Evolutionary conservation across 35 echinoderm and acorn worm genomes (phyloP), one percentile per base, ranked within the genome.

Genomic region (Chiridota heheva): DNA sequence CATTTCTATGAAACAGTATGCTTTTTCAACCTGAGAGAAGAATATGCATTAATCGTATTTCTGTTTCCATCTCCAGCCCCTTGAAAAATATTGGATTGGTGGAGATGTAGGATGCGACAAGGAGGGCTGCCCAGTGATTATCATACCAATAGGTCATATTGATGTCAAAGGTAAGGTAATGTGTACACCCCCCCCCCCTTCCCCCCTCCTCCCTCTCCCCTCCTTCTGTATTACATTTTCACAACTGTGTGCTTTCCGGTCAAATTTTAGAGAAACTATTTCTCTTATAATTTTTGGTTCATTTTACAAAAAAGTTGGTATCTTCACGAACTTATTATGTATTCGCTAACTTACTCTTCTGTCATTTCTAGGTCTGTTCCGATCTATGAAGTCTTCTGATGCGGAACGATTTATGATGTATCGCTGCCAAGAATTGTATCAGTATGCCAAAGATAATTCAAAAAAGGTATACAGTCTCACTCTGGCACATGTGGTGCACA

Each of bases 371-470:
- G 70, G 70, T 7, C 31, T 74, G 2, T 51, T 74, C 36, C 56
- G 56, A 20, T 74, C 70, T 13, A 17, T 74, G 43, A 74, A 74
- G 18, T 74, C 70, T 2, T 51, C 43, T 51, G 70, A 74, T 51
- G 25, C 43, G 36, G 70, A 74, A 31, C 47, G 56, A 20, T 42
- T 74, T 4, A 32, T 26, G 28, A 74, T 51, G 6, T 27, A 74
- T 33, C 43, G 47, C 10, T 51, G 47, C 24, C 43, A 74, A 51
- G 26, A 15, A 0, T 51, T 74, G 70, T 74, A 74, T 33, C 15
- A 33, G 16, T 51, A 51, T 51, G 70, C 70, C 20, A 74, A 74
- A 32, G 44, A 74, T 33, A 74, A 74, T 51, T 74, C 70, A 46
- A 46, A 51, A 34, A 74, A 74, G 70, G 70, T 74, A 6, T 44